Percentiles rank a stretch among this genome's conserved stretches.
Conservation (phyloP, 1,140 invertebrate genomes). For the Lordiphosa clarofinis region DNA sequence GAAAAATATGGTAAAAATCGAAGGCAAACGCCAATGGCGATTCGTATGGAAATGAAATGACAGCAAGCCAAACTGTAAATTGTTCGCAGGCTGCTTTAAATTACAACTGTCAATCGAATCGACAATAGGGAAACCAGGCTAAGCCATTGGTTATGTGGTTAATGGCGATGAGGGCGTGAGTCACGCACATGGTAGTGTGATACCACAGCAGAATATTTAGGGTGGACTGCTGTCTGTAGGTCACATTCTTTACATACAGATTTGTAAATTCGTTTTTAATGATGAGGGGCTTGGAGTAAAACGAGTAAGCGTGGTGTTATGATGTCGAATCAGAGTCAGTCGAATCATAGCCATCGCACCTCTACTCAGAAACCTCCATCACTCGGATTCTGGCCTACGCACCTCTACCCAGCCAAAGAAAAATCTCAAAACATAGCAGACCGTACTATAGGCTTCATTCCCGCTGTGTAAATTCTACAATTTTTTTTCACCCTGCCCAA, state of each 20-base stretch:
- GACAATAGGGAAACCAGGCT: conserved; percentile 16
- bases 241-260: no score
- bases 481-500: no score
- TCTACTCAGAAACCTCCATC: no score
- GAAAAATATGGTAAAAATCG: conserved; percentile 60
- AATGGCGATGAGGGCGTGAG: conserved; percentile 1
- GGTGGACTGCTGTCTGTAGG: no score
- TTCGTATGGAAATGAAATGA: conserved; percentile 50
- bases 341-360: no score
- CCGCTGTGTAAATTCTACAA: no score
- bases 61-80: conserved; percentile 46
- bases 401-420: background rate
- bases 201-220: background rate
- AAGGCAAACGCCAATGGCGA: conserved; percentile 36
- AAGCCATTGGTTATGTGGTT: conserved; percentile 7
- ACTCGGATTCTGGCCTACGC: no score
- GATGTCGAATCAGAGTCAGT: background rate
- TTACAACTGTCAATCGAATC: conserved; percentile 67
- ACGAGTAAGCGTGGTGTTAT: no score
- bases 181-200: background rate
- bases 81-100: conserved; percentile 56
- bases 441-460: conserved; percentile 50
- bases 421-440: conserved; percentile 59
- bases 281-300: no score
- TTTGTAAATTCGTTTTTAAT: no score